Evolutionary conservation across 2,888 invertebrate genomes (phyloP), one percentile per base, ranked within the genome.

Genomic region (Apamea monoglypha): DNA sequence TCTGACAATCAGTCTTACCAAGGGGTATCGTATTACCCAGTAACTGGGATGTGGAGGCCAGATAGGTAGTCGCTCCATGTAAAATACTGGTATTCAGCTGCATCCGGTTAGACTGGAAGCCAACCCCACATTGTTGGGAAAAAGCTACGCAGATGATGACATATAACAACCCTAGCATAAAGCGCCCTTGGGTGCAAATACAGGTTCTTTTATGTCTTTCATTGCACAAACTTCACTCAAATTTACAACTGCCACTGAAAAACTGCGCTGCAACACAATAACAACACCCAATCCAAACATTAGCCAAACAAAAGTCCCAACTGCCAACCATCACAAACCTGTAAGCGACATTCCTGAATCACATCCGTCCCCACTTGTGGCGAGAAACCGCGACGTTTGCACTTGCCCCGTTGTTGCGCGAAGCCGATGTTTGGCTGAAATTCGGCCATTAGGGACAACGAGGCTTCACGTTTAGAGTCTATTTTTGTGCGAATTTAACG

Each of bases 291-390:
- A 76, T 32, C 47, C n/a, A 85, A 74, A 82, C 71, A 53, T 63
- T 25, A 10, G 2, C 21, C n/a, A 6, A 25, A 72, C 59, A 82
- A 61, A 66, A 75, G 40, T 1, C 4, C n/a, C 4, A 14, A 36
- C 25, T 1, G 40, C 16, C 36, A 81, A 66, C 71, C 77, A 44
- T 74, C 18, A 63, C 78, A 72, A 47, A 81, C 56, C 68, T 81
- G 85, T 74, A 53, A 56, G 47, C 85, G 79, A 82, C 85, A 82
- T 82, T 44, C 50, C 76, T 36, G 61, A 68, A 68, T 73, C 71
- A 78, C 85, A 85, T 82, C 85, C 85, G 78, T 79, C 47, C 50
- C 14, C 68, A 64, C 61, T 85, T 82, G 85, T 21, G 85, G 85
- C 44, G n/a, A 56, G 61, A 63, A 85, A 85, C 86, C 76, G 76